phyloP scores from a whole-genome alignment of 2,113 vertebrate species.

The Tragelaphus buxtoni region DNA sequence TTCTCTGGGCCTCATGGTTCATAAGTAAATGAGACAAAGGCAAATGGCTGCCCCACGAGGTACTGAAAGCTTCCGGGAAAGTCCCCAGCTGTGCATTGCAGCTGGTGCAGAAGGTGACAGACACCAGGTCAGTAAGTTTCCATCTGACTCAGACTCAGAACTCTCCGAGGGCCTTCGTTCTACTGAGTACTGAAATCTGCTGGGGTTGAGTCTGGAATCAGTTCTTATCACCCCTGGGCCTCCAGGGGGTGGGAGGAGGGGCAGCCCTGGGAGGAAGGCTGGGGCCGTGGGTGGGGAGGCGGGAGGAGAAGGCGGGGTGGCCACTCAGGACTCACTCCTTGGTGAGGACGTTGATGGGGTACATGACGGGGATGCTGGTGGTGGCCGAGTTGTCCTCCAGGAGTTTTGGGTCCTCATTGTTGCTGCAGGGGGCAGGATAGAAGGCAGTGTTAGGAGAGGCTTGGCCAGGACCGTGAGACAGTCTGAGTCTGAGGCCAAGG shows the following conservation, averaged over 20 bases:
- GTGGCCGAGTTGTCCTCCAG: constrained; percentile 28
- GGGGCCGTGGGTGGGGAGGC: not conserved
- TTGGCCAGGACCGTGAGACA: fast-evolving
- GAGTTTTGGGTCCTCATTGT: constrained; percentile 44
- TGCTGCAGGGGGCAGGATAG: not conserved
- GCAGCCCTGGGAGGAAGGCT: not conserved
- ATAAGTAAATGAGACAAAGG: not conserved
- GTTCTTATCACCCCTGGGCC: not conserved
- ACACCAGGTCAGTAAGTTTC: not conserved
- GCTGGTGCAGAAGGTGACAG: not conserved
- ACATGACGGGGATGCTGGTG: constrained; percentile 17
- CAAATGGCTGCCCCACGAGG: not conserved
- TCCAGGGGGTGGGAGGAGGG: not conserved
- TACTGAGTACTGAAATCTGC: not conserved
- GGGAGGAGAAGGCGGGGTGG: fast-evolving
- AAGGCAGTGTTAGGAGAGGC: not conserved
- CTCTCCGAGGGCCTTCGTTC: not conserved
- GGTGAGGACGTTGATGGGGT: constrained; percentile 63
- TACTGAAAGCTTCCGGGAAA: not conserved
- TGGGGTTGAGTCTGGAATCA: not conserved
- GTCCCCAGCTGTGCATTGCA: not conserved
- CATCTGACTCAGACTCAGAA: not conserved
- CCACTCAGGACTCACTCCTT: constrained; percentile 50
- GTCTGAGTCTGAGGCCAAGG: too few relatives aligned
- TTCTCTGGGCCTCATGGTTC: not conserved